These are phyloP conservation scores for Leucophora obtusa DNA, from an alignment of 2,888 invertebrate genomes.

Conservation along the genomic window DNA sequence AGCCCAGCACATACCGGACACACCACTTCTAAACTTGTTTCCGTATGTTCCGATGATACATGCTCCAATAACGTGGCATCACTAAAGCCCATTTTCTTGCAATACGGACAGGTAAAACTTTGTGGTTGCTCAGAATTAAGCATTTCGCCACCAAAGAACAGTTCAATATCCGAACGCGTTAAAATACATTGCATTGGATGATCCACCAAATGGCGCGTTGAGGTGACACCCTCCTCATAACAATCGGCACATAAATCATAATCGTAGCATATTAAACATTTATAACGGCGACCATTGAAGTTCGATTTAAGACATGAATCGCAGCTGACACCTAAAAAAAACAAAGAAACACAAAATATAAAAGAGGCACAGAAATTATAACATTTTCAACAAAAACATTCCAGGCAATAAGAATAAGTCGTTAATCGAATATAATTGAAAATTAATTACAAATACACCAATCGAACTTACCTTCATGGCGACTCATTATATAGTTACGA, in stretches of 20 bases:
- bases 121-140: constrained; percentile 94
- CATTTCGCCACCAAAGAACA: constrained; percentile 97
- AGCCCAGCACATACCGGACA: constrained; percentile 98
- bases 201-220: constrained; percentile 94
- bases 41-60: constrained; percentile 93
- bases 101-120: constrained; percentile 98
- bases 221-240: constrained; percentile 94
- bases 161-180: constrained; percentile 96
- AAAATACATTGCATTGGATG: constrained; percentile 99
- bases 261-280: constrained; percentile 99
- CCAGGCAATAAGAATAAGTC: neutral
- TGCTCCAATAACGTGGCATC: constrained; percentile 94
- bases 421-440: constrained; percentile 3
- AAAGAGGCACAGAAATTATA: neutral
- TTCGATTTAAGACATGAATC: constrained; percentile 99
- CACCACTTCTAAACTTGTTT: constrained; percentile 95
- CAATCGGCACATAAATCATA: constrained; percentile 98
- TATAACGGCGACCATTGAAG: constrained; percentile 97
- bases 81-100: constrained; percentile 97
- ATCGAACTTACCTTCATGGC: constrained; percentile 90
- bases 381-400: neutral
- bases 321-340: constrained; percentile 94
- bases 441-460: neutral
- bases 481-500: constrained; percentile 85
- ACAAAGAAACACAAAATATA: neutral